A percentile compares a stretch with the other conserved stretches of the same genome.
These are phyloP conservation scores for Myrmecophaga tridactyla DNA, from an alignment of 2,113 vertebrate species.

Conservation along the genomic window DNA sequence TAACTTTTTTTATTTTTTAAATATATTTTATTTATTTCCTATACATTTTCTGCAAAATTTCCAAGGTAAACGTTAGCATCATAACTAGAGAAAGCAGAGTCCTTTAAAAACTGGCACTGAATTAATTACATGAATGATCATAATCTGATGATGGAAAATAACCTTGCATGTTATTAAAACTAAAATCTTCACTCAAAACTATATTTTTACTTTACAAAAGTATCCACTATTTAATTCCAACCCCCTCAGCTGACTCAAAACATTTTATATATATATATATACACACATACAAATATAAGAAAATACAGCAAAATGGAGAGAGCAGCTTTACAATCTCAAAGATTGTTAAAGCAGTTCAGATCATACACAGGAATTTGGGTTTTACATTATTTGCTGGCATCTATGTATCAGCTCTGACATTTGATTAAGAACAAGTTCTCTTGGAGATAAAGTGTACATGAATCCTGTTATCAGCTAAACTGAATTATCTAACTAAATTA, in stretches of 20 bases:
- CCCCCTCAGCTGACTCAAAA: neutral
- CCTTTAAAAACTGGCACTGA: neutral
- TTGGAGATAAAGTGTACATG: neutral
- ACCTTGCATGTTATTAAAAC: neutral
- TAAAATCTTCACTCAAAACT: neutral
- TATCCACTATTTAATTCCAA: neutral
- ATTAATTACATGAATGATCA: too few relatives aligned
- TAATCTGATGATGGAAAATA: neutral
- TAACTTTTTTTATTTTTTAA: too few relatives aligned
- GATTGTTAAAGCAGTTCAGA: neutral
- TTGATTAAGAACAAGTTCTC: neutral
- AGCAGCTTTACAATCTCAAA: neutral
- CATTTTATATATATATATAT: too few relatives aligned
- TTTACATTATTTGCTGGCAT: neutral
- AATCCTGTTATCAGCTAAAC: neutral
- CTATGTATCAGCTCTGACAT: neutral
- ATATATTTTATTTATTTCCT: constrained; percentile 22
- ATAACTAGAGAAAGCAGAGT: neutral
- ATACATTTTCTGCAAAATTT: neutral
- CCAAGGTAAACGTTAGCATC: neutral
- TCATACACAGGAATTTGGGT: neutral
- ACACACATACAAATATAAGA: neutral
- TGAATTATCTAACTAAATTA: neutral
- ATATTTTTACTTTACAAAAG: neutral
- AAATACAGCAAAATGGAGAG: neutral